These are phyloP conservation scores for Gymnopithys bicolor DNA, from an alignment of 2,797 vertebrate species.

Conservation along the genomic window DNA sequence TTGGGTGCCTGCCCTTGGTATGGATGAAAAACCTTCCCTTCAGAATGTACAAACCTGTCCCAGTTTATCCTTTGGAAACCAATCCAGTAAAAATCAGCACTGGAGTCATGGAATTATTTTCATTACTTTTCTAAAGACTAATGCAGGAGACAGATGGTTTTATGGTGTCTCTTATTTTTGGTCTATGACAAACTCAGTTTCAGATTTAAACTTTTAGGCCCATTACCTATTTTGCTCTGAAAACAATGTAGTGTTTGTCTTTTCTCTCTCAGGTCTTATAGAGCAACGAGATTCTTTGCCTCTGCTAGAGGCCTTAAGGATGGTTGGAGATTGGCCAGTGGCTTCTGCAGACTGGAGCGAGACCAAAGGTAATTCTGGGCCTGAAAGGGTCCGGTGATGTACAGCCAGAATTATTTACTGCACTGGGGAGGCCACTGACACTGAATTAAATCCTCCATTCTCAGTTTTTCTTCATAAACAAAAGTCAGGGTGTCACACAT, in stretches of 20 bases:
- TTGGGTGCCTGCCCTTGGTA: background rate
- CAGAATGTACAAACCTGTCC: background rate
- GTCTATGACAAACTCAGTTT: background rate
- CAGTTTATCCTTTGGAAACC: background rate
- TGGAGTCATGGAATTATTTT: background rate
- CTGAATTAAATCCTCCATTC: background rate
- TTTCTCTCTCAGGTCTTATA: conserved; percentile 83
- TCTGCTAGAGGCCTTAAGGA: conserved; percentile 84
- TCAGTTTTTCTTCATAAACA: background rate
- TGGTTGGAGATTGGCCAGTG: conserved; percentile 92
- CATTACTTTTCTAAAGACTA: background rate
- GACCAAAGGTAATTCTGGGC: conserved; percentile 79
- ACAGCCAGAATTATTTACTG: background rate
- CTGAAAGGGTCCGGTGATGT: background rate
- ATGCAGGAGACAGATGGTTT: background rate
- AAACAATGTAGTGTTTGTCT: background rate
- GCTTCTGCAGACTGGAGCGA: conserved; percentile 87
- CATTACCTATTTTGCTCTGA: background rate
- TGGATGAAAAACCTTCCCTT: background rate
- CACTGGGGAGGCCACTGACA: background rate
- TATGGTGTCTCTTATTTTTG: background rate
- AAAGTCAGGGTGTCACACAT: background rate
- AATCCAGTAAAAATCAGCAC: background rate
- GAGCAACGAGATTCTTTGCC: conserved; percentile 90
- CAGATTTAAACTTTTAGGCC: background rate